Conservation (phyloP, 2,888 invertebrate genomes). For the Thereva nobilitata region DNA sequence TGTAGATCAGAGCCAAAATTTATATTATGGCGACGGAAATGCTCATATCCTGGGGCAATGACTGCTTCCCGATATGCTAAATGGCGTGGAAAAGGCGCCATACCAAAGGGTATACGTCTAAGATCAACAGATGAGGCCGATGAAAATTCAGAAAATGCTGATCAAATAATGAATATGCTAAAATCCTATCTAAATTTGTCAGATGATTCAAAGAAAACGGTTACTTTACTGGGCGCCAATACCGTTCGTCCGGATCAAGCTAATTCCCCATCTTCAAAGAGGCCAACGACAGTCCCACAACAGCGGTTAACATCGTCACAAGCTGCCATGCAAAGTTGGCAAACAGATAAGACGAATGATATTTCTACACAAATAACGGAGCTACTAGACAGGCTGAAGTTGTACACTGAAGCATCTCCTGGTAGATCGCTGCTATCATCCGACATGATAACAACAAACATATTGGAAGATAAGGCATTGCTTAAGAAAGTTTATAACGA, state of each 20-base stretch:
- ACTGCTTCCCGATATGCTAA: conserved; percentile 44
- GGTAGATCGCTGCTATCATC: conserved; percentile 51
- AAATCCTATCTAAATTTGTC: conserved; percentile 49
- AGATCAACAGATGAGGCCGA: conserved; percentile 12
- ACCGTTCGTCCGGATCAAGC: conserved; percentile 53
- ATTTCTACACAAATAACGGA: conserved; percentile 44
- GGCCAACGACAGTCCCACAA: conserved; percentile 43
- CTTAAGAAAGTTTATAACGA: conserved; percentile 61
- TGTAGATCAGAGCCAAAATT: conserved; percentile 79
- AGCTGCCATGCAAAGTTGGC: background rate
- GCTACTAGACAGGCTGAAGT: conserved; percentile 47
- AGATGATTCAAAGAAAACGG: conserved; percentile 49
- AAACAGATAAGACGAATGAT: conserved; percentile 24
- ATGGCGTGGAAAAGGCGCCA: conserved; percentile 46
- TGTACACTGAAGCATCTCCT: conserved; percentile 35
- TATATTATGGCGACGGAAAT: conserved; percentile 75
- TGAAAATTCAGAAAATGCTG: conserved; percentile 44
- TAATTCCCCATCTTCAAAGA: conserved; percentile 51
- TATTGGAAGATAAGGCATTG: conserved; percentile 73
- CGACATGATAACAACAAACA: conserved; percentile 71
- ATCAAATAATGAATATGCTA: conserved; percentile 50
- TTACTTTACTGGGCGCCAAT: conserved; percentile 50
- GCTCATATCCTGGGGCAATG: conserved; percentile 75
- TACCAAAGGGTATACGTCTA: conserved; percentile 39
- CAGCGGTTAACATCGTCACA: background rate